Evolutionary conservation across 2,888 invertebrate species (phyloP).

Genomic region (Orthonychiurus folsomi): DNA sequence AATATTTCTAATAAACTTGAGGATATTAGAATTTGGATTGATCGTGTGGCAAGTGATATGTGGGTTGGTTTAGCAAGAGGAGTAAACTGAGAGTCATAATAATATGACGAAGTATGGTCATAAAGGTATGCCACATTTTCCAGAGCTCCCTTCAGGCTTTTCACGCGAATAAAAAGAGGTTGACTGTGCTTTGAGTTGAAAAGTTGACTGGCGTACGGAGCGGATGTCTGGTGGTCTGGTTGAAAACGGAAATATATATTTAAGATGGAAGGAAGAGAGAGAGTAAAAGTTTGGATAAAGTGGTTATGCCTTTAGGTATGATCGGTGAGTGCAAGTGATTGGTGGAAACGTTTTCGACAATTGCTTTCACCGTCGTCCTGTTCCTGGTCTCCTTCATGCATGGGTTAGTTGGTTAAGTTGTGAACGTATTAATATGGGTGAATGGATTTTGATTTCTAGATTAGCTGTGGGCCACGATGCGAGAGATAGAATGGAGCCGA

Average conservation of each 20-base stretch:
- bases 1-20: too few relatives aligned
- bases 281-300: not conserved
- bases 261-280: not conserved
- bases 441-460: not conserved
- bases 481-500: conserved; percentile 16
- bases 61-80: too few relatives aligned
- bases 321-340: not conserved
- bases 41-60: too few relatives aligned
- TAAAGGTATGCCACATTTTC: too few relatives aligned
- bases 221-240: too few relatives aligned
- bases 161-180: too few relatives aligned
- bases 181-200: too few relatives aligned
- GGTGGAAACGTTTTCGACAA: not conserved
- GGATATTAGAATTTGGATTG: too few relatives aligned
- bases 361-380: not conserved
- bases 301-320: not conserved
- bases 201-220: too few relatives aligned
- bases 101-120: too few relatives aligned
- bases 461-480: not conserved
- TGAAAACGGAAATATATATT: conserved; percentile 1
- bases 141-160: too few relatives aligned
- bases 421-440: not conserved
- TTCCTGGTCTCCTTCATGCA: not conserved
- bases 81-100: too few relatives aligned
- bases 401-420: not conserved